Base-by-base conservation (phyloP, 30 jellyfish, hydroid and myxozoan genomes). In the Hydra vulgaris region DNA sequence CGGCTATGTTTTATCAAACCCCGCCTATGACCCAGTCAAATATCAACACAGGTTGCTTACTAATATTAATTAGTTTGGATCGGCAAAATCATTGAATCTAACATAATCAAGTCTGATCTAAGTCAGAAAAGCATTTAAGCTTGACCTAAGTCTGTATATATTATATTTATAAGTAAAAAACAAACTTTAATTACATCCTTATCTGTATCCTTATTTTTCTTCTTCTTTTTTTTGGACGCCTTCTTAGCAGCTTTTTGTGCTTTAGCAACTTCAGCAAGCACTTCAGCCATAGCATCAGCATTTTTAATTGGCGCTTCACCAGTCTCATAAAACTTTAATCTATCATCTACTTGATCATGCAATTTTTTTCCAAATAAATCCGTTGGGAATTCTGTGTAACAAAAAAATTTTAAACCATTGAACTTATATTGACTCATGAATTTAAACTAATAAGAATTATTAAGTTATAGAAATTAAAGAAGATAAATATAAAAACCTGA, bases 221-320 rank as follows among this genome's bases (percentile, higher is more conserved):
- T 92, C 93, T 83, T 84, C 86, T 83, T 84, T 76, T 82, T 85
- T 23, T 56, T 78, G 15, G 18, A 84, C 0, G 72, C 25, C 15
- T 82, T 86, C 70, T 68, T 61, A 18, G 7, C 21, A 15, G 66
- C 86, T 26, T 72, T 88, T 25, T 82, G 88, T 7, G 74, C 76
- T 23, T 68, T 84, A 19, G 91, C 86, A 55, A 92, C 70, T 54
- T 87, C 98, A 17, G 84, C 95, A 18, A 93, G 68, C 23, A 80
- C 99, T 76, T 93, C 99, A 54, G 82, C 81, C 99, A 93, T 93
- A 17, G 84, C 99, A 80, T 93, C 99, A 8, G 86, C 87, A 66
- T 93, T 93, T 84, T 87, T 87, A 83, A 88, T 93, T 25, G 99
- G 99, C 23, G 96, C 90, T 23, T 93, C 96, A 22, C 99, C 99